phyloP scores from a whole-genome alignment of 2,797 vertebrate genomes.

The Jordanella pulchra region DNA sequence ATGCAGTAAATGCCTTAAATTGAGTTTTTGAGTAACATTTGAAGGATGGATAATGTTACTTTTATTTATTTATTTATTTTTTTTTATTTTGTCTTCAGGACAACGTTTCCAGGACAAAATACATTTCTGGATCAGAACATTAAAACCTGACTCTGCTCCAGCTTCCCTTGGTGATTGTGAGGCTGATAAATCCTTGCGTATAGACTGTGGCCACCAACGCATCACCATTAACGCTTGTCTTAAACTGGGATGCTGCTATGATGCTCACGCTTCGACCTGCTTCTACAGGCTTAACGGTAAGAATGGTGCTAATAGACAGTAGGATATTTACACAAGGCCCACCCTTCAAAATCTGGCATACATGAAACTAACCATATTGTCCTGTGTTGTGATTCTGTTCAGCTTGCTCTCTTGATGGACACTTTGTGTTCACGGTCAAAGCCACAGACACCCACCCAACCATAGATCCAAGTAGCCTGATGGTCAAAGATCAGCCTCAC shows the following conservation, averaged over 20 bases:
- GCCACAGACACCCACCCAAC: slow-evolving; percentile 41
- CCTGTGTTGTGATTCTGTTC: not conserved
- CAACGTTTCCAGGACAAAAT: too few species aligned
- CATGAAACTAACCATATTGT: not conserved
- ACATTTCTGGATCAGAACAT: too few species aligned
- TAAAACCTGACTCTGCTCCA: slow-evolving; percentile 12
- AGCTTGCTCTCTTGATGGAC: slow-evolving; percentile 76
- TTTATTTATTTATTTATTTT: too few species aligned
- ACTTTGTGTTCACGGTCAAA: slow-evolving; percentile 75
- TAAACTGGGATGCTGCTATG: slow-evolving; percentile 71
- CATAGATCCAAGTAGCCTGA: slow-evolving; percentile 51
- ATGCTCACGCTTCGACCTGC: slow-evolving; percentile 45
- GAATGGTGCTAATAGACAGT: not conserved
- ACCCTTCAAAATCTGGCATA: not conserved
- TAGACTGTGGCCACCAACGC: slow-evolving; percentile 59
- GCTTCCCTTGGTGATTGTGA: slow-evolving; percentile 52
- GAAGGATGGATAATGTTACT: too few species aligned
- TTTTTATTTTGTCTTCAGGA: too few species aligned
- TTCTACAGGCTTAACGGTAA: slow-evolving; percentile 72
- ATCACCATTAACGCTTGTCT: slow-evolving; percentile 51
- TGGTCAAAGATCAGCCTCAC: slow-evolving; percentile 59
- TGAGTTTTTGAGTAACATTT: not conserved
- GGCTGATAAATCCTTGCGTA: slow-evolving; percentile 30
- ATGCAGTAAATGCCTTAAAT: too few species aligned
- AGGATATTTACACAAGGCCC: not conserved